Conservation (phyloP, 1,140 invertebrate species). For the Pseudachorutes palmiensis region DNA sequence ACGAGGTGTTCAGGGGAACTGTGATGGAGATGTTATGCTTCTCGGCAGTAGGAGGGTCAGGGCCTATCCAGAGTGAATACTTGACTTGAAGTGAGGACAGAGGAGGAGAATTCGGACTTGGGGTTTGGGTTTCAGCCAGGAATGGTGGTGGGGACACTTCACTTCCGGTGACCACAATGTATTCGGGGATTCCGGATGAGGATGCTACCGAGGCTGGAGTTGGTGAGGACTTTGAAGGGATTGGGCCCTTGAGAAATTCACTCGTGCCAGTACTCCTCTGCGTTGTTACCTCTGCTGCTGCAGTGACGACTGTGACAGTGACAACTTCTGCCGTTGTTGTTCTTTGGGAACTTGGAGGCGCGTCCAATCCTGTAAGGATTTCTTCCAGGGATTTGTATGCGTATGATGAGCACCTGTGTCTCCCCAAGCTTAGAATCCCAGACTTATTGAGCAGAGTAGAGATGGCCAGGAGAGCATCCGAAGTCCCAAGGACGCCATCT, state of each 20-base stretch:
- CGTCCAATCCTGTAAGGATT: background rate
- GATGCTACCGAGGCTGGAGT: background rate
- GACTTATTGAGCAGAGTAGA: slow-evolving; percentile 40
- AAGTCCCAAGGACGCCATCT: slow-evolving; percentile 58
- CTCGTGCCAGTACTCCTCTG: too few relatives aligned
- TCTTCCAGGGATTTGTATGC: background rate
- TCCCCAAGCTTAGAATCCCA: slow-evolving; percentile 28
- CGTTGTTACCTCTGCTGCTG: too few relatives aligned
- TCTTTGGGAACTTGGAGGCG: background rate
- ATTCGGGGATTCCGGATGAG: background rate
- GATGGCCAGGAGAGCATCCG: slow-evolving; percentile 63
- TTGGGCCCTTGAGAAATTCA: background rate
- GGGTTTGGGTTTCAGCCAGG: background rate
- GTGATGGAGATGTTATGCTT: slow-evolving; percentile 60
- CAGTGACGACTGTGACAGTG: background rate
- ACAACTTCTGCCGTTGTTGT: background rate
- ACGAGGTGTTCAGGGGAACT: slow-evolving; percentile 64
- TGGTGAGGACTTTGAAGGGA: background rate
- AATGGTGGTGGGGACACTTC: too few relatives aligned
- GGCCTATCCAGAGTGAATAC: slow-evolving; percentile 76
- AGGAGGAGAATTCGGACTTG: background rate
- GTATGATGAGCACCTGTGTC: slow-evolving; percentile 20
- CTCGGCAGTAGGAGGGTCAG: slow-evolving; percentile 58
- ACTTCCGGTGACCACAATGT: too few relatives aligned
- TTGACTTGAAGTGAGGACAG: slow-evolving; percentile 51